These are phyloP conservation scores for Drosophila pseudotalamancana DNA, from an alignment of 2,888 invertebrate genomes.

Conservation along the genomic window DNA sequence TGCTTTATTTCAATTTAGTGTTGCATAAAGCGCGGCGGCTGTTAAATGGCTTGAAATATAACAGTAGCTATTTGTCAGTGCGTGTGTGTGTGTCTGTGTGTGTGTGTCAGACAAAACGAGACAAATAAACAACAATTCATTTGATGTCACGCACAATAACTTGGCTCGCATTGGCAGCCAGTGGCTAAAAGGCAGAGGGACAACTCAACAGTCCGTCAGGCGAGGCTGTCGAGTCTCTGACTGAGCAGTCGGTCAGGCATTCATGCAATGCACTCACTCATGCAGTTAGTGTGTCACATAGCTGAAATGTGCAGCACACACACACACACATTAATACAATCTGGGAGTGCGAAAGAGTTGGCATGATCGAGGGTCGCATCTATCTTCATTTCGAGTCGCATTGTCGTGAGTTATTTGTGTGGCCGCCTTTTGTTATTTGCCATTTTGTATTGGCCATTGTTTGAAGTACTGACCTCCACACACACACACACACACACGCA, in stretches of 20 bases:
- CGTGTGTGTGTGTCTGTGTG: conserved; percentile 20
- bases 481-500: conserved; percentile 2
- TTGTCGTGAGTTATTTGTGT: conserved; percentile 76
- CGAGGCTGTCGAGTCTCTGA: conserved; percentile 3
- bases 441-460: conserved; percentile 55
- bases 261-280: conserved; percentile 69
- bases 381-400: conserved; percentile 66
- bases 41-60: conserved; percentile 62
- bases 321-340: not conserved
- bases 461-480: conserved; percentile 20
- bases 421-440: conserved; percentile 57
- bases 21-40: conserved; percentile 57
- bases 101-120: conserved; percentile 35
- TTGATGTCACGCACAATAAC: conserved; percentile 61
- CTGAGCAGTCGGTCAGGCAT: conserved; percentile 37
- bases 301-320: conserved; percentile 14
- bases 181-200: not conserved
- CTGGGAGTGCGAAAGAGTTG: not conserved
- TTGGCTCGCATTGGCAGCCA: conserved; percentile 23
- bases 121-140: conserved; percentile 74
- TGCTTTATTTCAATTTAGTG: conserved; percentile 69
- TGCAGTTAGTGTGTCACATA: conserved; percentile 67
- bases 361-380: conserved; percentile 28
- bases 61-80: conserved; percentile 54
- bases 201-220: not conserved